Percentiles rank a stretch among this genome's conserved stretches.
These are phyloP conservation scores for Radopholus similis DNA, from an alignment of 1,140 invertebrate species.

Conservation along the genomic window DNA sequence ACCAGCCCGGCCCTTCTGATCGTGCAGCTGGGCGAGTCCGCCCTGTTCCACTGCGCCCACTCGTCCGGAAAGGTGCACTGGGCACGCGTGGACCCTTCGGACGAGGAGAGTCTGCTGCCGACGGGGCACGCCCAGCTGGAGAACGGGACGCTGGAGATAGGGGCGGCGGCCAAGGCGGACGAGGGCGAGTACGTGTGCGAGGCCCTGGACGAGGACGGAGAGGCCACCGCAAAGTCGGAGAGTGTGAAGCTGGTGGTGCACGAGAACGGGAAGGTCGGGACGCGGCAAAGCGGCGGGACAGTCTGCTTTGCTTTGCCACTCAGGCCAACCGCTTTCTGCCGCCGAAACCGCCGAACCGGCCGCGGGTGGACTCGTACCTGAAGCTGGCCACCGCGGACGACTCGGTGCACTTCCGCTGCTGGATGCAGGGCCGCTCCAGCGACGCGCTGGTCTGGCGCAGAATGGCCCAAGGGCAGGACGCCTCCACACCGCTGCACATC, in stretches of 20 bases:
- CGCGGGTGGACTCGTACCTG: slow-evolving; percentile 10
- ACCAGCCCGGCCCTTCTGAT: background rate
- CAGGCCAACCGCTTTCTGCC: background rate
- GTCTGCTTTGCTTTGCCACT: background rate
- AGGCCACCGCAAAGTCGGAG: background rate
- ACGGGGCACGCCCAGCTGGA: background rate
- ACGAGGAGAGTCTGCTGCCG: background rate
- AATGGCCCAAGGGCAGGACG: background rate
- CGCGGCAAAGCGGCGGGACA: background rate
- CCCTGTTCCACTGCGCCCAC: background rate
- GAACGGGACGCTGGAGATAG: background rate
- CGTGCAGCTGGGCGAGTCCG: background rate
- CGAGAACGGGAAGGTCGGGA: background rate
- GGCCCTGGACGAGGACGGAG: background rate
- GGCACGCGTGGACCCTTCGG: background rate
- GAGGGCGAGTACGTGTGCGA: background rate
- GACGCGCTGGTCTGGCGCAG: slow-evolving; percentile 5
- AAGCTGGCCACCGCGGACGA: slow-evolving; percentile 8
- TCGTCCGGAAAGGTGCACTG: background rate
- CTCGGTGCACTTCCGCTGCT: slow-evolving; percentile 8
- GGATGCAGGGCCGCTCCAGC: slow-evolving; percentile 1
- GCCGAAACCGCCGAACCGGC: background rate
- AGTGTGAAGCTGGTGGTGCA: background rate
- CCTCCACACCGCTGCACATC: background rate
- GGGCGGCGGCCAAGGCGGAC: background rate